A percentile compares a stretch with the other conserved stretches of the same genome.
phyloP scores from a whole-genome alignment of 2,113 vertebrate species.

The Malaclemys terrapin region DNA sequence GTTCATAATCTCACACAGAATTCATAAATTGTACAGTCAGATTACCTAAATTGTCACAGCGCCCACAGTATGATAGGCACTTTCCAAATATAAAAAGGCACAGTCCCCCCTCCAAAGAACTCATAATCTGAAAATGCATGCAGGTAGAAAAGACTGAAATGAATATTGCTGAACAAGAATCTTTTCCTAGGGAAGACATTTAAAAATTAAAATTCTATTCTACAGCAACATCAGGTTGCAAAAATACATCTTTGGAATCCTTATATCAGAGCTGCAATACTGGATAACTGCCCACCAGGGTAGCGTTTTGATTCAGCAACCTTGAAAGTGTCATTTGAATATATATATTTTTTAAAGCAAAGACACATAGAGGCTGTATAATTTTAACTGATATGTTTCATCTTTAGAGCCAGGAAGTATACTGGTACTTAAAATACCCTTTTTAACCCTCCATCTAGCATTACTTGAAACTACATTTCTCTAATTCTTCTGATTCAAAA shows the following conservation, averaged over 20 bases:
- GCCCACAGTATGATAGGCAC: accelerated
- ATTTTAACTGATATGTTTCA: background rate
- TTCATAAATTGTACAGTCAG: background rate
- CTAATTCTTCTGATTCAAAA: background rate
- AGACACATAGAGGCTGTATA: background rate
- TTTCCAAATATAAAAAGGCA: background rate
- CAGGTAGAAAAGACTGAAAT: background rate
- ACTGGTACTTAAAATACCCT: background rate
- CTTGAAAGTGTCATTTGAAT: background rate
- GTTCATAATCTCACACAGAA: background rate
- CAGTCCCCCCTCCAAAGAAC: background rate
- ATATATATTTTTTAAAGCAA: background rate
- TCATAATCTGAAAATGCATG: background rate
- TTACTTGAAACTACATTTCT: background rate
- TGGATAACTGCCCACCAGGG: accelerated
- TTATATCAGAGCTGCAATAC: background rate
- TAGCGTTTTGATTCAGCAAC: background rate
- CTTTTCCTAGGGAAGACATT: background rate
- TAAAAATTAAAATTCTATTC: background rate
- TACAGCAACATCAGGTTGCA: accelerated
- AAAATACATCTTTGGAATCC: background rate
- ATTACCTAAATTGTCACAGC: background rate
- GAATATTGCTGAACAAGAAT: background rate
- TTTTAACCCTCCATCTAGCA: background rate
- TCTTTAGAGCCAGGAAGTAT: accelerated